These are phyloP conservation scores for Vireo griseus DNA, from an alignment of 2,797 vertebrate genomes.

Conservation along the genomic window DNA sequence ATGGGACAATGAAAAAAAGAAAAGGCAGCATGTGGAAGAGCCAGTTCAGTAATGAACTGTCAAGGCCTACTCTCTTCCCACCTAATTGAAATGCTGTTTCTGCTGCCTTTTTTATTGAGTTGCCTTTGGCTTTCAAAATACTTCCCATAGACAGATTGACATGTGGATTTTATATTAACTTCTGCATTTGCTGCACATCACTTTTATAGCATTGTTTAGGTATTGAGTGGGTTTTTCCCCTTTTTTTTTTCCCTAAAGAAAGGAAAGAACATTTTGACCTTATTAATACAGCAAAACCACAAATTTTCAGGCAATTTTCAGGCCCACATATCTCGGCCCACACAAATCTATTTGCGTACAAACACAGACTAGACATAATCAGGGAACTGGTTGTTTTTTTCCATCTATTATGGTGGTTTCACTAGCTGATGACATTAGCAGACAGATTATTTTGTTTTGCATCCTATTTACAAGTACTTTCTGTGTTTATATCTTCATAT, in stretches of 20 bases:
- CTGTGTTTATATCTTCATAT: background rate
- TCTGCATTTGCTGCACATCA: slow-evolving; percentile 18
- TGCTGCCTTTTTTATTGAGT: slow-evolving; percentile 47
- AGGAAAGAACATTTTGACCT: slow-evolving; percentile 47
- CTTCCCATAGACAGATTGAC: slow-evolving; percentile 35
- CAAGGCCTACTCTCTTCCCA: slow-evolving; percentile 19
- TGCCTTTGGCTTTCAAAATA: slow-evolving; percentile 60
- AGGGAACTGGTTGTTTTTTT: background rate
- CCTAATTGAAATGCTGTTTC: slow-evolving; percentile 57
- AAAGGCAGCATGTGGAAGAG: background rate
- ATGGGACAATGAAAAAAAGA: background rate
- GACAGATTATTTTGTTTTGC: background rate
- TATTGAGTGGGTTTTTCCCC: background rate
- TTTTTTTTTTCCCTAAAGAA: background rate
- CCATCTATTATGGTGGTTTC: background rate
- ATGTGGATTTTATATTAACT: slow-evolving; percentile 61
- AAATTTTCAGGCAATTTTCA: slow-evolving; percentile 7
- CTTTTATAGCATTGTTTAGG: background rate
- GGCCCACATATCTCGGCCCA: background rate
- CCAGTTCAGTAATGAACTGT: slow-evolving; percentile 32
- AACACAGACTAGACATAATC: background rate
- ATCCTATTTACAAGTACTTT: background rate
- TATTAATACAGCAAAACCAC: slow-evolving; percentile 19
- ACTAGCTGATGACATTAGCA: background rate
- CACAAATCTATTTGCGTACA: background rate